Evolutionary conservation across 1,140 invertebrate species (phyloP).

Genomic region (Polyergus mexicanus): DNA sequence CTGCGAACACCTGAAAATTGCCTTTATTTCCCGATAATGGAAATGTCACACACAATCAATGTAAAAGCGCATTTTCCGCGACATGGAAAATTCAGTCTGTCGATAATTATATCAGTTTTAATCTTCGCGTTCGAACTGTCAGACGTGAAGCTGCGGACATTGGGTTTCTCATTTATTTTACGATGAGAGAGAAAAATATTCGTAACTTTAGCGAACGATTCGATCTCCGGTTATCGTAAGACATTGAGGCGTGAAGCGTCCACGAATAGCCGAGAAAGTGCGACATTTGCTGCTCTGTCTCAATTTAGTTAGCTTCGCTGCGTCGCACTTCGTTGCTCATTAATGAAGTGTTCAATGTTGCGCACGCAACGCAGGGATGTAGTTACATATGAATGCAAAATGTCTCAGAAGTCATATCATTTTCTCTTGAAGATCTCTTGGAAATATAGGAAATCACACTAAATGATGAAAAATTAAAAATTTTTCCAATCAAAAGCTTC

Average conservation of each 20-base stretch:
- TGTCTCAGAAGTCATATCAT: slow-evolving; percentile 28
- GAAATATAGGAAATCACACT: neutral
- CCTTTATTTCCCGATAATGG: neutral
- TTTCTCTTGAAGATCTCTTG: slow-evolving; percentile 40
- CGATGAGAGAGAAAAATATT: neutral
- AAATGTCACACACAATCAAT: neutral
- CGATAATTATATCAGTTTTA: slow-evolving; percentile 22
- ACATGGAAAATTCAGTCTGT: slow-evolving; percentile 9
- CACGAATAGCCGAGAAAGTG: slow-evolving; percentile 39
- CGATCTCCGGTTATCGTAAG: slow-evolving; percentile 33
- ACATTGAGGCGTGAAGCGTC: slow-evolving; percentile 14
- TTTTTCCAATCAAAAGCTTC: neutral
- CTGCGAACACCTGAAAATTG: neutral
- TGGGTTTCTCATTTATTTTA: neutral
- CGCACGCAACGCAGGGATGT: slow-evolving; percentile 24
- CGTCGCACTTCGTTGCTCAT: slow-evolving; percentile 44
- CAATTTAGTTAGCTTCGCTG: slow-evolving; percentile 8
- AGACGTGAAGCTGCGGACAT: neutral
- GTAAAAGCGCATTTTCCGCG: neutral
- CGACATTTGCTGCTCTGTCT: slow-evolving; percentile 5
- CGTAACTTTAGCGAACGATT: slow-evolving; percentile 23
- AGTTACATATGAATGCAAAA: slow-evolving; percentile 41
- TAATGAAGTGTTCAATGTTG: slow-evolving; percentile 52
- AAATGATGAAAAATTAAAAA: neutral
- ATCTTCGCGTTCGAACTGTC: neutral